Evolutionary conservation across 2,888 invertebrate species (phyloP).

Genomic region (Ormia ochracea): DNA sequence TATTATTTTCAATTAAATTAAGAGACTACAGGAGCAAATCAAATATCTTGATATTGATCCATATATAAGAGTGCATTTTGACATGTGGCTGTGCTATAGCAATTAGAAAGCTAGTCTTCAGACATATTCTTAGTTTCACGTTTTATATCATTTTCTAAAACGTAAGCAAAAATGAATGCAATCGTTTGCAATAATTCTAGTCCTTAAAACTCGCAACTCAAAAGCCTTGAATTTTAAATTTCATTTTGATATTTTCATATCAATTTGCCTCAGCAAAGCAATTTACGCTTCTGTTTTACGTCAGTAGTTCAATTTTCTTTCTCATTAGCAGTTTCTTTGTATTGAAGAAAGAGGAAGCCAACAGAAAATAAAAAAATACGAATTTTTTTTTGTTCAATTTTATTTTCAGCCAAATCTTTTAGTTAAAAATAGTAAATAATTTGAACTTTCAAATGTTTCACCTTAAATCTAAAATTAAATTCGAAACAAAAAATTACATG

Average conservation of each 20-base stretch:
- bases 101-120: too few species aligned
- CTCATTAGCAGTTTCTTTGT: neutral
- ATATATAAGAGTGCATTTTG: too few species aligned
- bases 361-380: neutral
- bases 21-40: too few species aligned
- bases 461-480: slow-evolving; percentile 49
- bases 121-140: too few species aligned
- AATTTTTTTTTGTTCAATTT: neutral
- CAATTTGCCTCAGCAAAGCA: neutral
- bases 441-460: slow-evolving; percentile 34
- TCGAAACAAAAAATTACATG: neutral
- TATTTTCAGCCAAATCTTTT: slow-evolving; percentile 40
- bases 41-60: too few species aligned
- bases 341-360: slow-evolving; percentile 13
- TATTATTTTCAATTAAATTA: too few species aligned
- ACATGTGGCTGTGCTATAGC: too few species aligned
- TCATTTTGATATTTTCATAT: neutral
- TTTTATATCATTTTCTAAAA: too few species aligned
- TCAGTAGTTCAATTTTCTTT: slow-evolving; percentile 27
- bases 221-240: neutral
- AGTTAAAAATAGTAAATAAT: slow-evolving; percentile 40
- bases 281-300: neutral
- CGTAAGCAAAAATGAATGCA: too few species aligned
- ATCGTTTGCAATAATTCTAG: too few species aligned
- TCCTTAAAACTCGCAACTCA: neutral